phyloP scores from a whole-genome alignment of 2,797 vertebrate species.

The Microctenopoma lineatum region DNA sequence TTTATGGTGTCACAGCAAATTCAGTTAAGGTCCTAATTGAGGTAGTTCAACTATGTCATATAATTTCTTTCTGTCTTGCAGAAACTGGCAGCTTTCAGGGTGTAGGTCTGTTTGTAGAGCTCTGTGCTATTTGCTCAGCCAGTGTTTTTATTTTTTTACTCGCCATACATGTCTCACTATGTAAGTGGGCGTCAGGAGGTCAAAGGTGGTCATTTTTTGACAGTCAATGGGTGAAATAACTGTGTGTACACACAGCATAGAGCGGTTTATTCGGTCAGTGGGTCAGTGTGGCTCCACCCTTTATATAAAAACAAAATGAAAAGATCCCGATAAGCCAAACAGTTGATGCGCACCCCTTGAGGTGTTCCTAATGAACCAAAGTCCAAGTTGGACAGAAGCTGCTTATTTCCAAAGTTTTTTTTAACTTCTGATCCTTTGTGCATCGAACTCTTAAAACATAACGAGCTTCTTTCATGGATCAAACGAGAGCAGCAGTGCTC shows the following conservation, averaged over 20 bases:
- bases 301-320: neutral
- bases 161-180: too few species aligned
- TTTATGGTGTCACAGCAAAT: too few species aligned
- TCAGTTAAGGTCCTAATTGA: too few species aligned
- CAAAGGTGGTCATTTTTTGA: neutral
- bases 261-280: constrained; percentile 6
- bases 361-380: constrained; percentile 64
- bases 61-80: too few species aligned
- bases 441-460: constrained; percentile 71
- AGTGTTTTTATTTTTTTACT: too few species aligned
- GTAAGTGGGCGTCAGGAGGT: too few species aligned
- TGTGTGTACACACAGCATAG: neutral
- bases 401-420: constrained; percentile 61
- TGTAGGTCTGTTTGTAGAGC: too few species aligned
- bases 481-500: constrained; percentile 68
- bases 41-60: too few species aligned
- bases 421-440: constrained; percentile 60
- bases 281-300: constrained; percentile 34
- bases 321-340: constrained; percentile 8
- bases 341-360: constrained; percentile 38
- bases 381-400: constrained; percentile 68
- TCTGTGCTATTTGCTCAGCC: too few species aligned
- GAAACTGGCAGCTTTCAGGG: too few species aligned
- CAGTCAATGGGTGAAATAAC: neutral
- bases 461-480: constrained; percentile 77